A percentile compares a stretch with the other conserved stretches of the same genome.
phyloP scores from a whole-genome alignment of 2,888 invertebrate species.

The Acleris cristana region DNA sequence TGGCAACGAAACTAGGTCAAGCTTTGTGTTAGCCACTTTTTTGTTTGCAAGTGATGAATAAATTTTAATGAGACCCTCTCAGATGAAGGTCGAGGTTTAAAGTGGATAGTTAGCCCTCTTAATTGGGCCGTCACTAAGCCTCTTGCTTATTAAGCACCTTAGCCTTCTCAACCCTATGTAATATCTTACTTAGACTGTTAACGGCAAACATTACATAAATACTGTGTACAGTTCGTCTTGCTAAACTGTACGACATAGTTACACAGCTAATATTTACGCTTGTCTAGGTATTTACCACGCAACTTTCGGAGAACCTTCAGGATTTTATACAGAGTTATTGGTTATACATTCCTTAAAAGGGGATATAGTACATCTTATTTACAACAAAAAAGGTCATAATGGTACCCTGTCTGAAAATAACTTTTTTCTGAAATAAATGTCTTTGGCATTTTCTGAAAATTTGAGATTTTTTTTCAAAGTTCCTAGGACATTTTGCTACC shows the following conservation, averaged over 20 bases:
- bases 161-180: constrained; percentile 42
- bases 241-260: constrained; percentile 9
- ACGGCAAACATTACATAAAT: constrained; percentile 14
- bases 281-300: neutral
- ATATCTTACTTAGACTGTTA: constrained; percentile 14
- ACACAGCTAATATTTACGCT: constrained; percentile 15
- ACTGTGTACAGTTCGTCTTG: constrained; percentile 2
- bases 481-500: too few relatives aligned
- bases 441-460: too few relatives aligned
- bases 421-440: too few relatives aligned
- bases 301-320: too few relatives aligned
- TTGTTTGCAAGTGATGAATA: constrained; percentile 30
- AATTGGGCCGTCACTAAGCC: constrained; percentile 41
- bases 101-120: constrained; percentile 40
- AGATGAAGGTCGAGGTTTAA: constrained; percentile 39
- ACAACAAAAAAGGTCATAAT: too few relatives aligned
- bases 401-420: too few relatives aligned
- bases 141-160: constrained; percentile 51
- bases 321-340: too few relatives aligned
- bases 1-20: constrained; percentile 33
- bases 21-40: constrained; percentile 24
- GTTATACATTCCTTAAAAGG: too few relatives aligned
- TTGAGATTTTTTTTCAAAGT: too few relatives aligned
- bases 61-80: constrained; percentile 45
- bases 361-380: too few relatives aligned